phyloP scores from a whole-genome alignment of 2,797 vertebrate species.

The Poecilia gillii region DNA sequence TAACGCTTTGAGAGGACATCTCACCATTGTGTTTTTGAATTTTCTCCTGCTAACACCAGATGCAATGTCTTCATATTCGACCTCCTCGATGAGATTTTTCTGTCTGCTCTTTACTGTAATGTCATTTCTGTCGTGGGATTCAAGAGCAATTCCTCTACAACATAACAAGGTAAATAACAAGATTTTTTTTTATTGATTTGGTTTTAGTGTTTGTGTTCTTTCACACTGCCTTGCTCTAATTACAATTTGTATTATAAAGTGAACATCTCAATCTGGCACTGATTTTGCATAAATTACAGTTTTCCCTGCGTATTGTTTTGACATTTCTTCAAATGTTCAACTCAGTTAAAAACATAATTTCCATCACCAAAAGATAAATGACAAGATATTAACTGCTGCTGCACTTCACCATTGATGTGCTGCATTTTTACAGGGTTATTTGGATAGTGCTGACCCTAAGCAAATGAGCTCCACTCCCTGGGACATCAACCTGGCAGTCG shows the following conservation, averaged over 20 bases:
- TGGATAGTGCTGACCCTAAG: slow-evolving; percentile 17
- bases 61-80: slow-evolving; percentile 39
- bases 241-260: not conserved
- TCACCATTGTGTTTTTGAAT: not conserved
- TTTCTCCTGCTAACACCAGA: not conserved
- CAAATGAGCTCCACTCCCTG: slow-evolving; percentile 26
- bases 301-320: not conserved
- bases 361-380: not conserved
- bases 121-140: slow-evolving; percentile 44
- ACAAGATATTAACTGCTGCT: not conserved
- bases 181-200: not conserved
- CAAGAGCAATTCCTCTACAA: slow-evolving; percentile 35
- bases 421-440: slow-evolving; percentile 39
- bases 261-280: not conserved
- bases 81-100: slow-evolving; percentile 26
- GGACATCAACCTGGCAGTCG: not conserved
- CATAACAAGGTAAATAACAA: slow-evolving; percentile 51
- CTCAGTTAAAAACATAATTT: not conserved
- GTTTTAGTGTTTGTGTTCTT: not conserved
- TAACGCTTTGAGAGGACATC: not conserved
- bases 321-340: not conserved
- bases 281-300: not conserved
- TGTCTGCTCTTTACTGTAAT: slow-evolving; percentile 52
- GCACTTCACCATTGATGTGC: not conserved
- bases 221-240: not conserved